These are phyloP conservation scores for Caranx ignobilis DNA, from an alignment of 2,113 vertebrate species.

Conservation along the genomic window DNA sequence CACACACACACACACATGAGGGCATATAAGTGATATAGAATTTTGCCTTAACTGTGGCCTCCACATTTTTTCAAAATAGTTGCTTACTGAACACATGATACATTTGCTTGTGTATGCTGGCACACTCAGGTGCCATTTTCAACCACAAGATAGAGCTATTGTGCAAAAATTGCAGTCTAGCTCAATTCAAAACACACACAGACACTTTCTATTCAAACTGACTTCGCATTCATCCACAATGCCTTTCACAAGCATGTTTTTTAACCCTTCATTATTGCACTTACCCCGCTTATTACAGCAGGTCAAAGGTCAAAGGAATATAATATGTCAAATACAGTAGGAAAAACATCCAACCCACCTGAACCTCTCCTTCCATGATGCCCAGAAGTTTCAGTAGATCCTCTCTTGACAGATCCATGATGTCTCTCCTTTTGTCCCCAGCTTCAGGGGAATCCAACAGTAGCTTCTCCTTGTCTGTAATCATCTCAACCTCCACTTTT, in stretches of 20 bases:
- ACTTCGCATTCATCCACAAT: not conserved
- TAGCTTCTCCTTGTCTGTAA: conserved; percentile 87
- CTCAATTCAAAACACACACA: not conserved
- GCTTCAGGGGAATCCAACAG: conserved; percentile 82
- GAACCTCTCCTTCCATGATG: conserved; percentile 97
- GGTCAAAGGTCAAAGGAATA: conserved; percentile 4
- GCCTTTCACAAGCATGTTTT: not conserved
- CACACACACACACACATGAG: conserved; percentile 11
- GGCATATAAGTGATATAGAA: not conserved
- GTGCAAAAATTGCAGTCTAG: conserved; percentile 27
- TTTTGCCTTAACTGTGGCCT: not conserved
- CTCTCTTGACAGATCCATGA: conserved; percentile 91
- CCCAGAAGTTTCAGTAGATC: conserved; percentile 93
- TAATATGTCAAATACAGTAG: not conserved
- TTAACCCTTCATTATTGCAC: not conserved
- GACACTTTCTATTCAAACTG: not conserved
- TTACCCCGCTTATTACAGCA: not conserved
- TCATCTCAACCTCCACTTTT: conserved; percentile 83
- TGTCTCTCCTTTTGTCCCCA: conserved; percentile 78
- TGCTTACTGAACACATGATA: not conserved
- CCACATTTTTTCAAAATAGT: not conserved
- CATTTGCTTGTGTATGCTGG: not conserved
- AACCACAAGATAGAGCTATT: conserved; percentile 74
- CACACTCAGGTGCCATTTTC: conserved; percentile 24
- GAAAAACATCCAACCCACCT: conserved; percentile 81